Evolutionary conservation across 2,888 invertebrate genomes (phyloP).

Genomic region (Chorisops tibialis): DNA sequence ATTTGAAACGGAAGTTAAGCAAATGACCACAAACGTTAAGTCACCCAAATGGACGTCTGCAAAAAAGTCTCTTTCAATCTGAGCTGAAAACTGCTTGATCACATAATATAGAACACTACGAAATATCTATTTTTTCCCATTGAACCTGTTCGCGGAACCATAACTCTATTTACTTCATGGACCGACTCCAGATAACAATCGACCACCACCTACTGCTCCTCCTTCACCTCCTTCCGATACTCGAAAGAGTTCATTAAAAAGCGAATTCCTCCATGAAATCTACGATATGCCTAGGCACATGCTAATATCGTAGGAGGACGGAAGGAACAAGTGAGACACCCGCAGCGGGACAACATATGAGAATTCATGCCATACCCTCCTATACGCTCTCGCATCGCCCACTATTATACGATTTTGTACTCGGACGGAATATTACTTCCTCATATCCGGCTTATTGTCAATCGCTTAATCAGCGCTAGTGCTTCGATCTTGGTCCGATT

Average conservation of each 20-base stretch:
- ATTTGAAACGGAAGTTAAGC: slow-evolving; percentile 32
- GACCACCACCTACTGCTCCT: background rate
- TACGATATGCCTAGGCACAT: too few species aligned
- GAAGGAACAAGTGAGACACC: too few species aligned
- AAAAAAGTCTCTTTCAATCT: slow-evolving; percentile 1
- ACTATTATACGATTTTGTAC: too few species aligned
- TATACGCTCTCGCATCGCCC: too few species aligned
- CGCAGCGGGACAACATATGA: too few species aligned
- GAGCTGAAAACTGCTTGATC: background rate
- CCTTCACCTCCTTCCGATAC: background rate
- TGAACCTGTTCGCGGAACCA: slow-evolving; percentile 20
- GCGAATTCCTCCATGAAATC: background rate
- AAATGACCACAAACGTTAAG: slow-evolving; percentile 18
- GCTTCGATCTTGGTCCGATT: slow-evolving; percentile 30
- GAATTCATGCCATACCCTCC: too few species aligned
- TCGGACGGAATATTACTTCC: slow-evolving; percentile 33
- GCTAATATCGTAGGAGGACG: too few species aligned
- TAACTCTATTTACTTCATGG: background rate
- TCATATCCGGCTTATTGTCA: slow-evolving; percentile 33
- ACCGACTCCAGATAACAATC: slow-evolving; percentile 7
- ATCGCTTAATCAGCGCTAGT: slow-evolving; percentile 30
- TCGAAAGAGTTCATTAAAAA: slow-evolving; percentile 5
- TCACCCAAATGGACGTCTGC: slow-evolving; percentile 10
- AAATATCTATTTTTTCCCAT: slow-evolving; percentile 21
- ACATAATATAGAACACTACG: slow-evolving; percentile 8